Percentiles rank a stretch among this genome's conserved stretches.
Conservation (phyloP, 2,888 invertebrate genomes). For the Stenodema calcarata region DNA sequence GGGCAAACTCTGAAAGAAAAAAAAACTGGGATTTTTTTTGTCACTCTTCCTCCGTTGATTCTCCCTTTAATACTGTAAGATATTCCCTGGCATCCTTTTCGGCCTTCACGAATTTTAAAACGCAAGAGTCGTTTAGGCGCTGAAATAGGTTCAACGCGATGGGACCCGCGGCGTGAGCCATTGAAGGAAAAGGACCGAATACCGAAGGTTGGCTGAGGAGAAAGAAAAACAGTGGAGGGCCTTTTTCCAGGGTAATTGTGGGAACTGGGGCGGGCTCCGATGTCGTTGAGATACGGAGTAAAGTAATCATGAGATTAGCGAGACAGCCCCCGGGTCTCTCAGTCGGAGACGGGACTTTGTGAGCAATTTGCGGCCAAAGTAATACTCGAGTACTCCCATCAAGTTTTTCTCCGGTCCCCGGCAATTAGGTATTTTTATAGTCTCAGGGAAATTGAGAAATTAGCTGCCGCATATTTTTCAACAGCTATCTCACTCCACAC, state of each 20-base stretch:
- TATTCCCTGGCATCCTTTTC: neutral
- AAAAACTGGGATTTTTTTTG: neutral
- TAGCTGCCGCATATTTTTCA: too few species aligned
- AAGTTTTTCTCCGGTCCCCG: neutral
- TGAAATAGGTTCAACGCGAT: neutral
- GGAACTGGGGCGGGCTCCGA: constrained; percentile 1
- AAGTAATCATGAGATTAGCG: neutral
- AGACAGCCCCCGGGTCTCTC: neutral
- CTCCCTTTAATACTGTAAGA: neutral
- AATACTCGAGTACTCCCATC: neutral
- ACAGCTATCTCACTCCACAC: too few species aligned
- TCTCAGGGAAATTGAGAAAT: neutral
- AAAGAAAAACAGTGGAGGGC: neutral
- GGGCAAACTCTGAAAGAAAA: neutral
- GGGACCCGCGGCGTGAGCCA: neutral
- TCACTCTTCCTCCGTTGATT: neutral
- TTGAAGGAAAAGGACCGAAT: neutral
- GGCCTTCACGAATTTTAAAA: constrained; percentile 19
- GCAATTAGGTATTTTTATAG: neutral
- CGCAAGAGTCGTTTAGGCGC: neutral
- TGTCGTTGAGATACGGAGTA: neutral
- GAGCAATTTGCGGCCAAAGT: neutral
- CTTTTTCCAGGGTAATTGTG: constrained; percentile 16
- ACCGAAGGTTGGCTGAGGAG: neutral
- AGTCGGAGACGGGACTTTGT: neutral